phyloP scores from a whole-genome alignment of 53 echinoderm and acorn worm species.

The Crossaster papposus region DNA sequence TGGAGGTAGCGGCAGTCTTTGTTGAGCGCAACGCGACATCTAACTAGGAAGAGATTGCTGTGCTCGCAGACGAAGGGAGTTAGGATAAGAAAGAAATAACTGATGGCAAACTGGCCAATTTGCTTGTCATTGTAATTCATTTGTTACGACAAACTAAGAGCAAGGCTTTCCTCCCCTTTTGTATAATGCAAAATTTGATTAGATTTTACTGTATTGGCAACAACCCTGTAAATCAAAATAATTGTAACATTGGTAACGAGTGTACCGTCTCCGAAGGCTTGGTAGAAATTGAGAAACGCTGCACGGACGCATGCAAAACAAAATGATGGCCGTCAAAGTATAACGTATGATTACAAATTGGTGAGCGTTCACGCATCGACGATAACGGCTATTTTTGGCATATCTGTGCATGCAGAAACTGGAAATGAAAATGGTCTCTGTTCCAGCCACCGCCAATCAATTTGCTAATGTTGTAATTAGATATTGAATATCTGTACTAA shows the following conservation, averaged over 20 bases:
- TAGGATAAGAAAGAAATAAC: background rate
- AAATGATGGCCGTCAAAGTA: no score
- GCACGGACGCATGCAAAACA: no score
- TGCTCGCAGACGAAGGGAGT: background rate
- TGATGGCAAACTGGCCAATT: background rate
- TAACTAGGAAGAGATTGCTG: background rate
- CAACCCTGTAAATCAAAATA: no score
- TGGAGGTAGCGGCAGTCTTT: background rate
- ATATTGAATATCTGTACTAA: conserved; percentile 37
- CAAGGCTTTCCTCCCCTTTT: no score
- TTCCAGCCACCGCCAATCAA: conserved; percentile 31
- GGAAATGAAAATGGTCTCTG: background rate
- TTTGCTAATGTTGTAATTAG: conserved; percentile 37
- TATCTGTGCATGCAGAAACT: background rate
- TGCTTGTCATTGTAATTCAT: background rate
- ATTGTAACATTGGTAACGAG: no score
- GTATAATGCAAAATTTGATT: no score
- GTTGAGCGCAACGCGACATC: background rate
- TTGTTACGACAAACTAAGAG: no score
- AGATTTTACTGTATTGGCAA: no score
- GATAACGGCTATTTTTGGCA: background rate
- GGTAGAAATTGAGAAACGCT: background rate
- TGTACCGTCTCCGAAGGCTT: no score
- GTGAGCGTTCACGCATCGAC: background rate
- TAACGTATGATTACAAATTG: background rate